Evolutionary conservation across 2,113 vertebrate species (phyloP).

Genomic region (Talpa occidentalis): DNA sequence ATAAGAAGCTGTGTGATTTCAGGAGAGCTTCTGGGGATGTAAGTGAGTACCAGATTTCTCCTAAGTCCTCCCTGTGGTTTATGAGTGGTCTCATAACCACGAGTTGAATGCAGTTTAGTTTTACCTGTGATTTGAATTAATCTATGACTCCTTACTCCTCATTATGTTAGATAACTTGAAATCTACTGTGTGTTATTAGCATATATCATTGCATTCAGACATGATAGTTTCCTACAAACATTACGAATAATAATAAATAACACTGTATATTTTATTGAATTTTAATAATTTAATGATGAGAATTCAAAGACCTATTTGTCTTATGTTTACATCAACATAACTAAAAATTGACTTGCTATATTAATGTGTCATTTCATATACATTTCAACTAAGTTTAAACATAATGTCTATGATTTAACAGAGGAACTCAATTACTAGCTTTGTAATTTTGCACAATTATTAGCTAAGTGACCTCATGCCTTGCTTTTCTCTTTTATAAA

Average conservation of each 20-base stretch:
- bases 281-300: background rate
- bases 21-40: background rate
- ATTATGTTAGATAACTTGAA: background rate
- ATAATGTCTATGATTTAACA: background rate
- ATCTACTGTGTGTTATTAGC: background rate
- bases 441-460: background rate
- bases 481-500: slow-evolving; percentile 50
- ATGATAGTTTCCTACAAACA: background rate
- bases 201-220: background rate
- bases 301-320: background rate
- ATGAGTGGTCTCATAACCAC: background rate
- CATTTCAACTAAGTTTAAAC: slow-evolving; percentile 2
- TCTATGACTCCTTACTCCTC: background rate
- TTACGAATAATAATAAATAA: slow-evolving; percentile 5
- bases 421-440: background rate
- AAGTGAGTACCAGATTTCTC: background rate
- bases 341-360: background rate
- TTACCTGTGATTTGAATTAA: background rate
- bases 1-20: background rate
- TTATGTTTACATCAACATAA: background rate
- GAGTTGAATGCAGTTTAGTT: background rate
- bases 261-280: background rate
- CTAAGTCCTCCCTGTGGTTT: background rate
- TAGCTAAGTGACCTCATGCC: background rate
- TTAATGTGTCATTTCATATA: slow-evolving; percentile 16